Conservation (phyloP, 2,113 vertebrate species). For the Callopanchax toddi region DNA sequence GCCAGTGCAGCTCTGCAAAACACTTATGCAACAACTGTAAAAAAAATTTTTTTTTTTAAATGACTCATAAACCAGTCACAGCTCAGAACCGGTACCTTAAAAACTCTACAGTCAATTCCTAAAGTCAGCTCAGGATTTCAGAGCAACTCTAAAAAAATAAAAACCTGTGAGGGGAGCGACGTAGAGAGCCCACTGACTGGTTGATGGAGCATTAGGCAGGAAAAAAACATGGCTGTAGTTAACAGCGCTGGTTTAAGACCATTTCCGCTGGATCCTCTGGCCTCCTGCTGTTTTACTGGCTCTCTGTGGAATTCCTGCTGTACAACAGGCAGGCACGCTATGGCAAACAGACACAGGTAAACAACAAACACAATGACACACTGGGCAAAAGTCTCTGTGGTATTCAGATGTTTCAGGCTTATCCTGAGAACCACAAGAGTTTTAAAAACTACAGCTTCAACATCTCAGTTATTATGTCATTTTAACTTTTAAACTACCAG, state of each 20-base stretch:
- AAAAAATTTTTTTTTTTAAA: neutral
- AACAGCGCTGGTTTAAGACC: slow-evolving; percentile 58
- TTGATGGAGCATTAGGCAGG: slow-evolving; percentile 33
- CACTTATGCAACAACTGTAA: slow-evolving; percentile 18
- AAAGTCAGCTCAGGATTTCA: slow-evolving; percentile 16
- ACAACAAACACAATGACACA: slow-evolving; percentile 26
- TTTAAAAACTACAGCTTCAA: too few species aligned
- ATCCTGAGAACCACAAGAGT: too few species aligned
- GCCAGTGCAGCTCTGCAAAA: slow-evolving; percentile 8
- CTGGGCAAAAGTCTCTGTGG: neutral
- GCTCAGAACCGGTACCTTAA: slow-evolving; percentile 31
- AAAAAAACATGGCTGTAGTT: slow-evolving; percentile 30
- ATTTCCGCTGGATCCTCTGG: slow-evolving; percentile 62
- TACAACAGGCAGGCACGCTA: slow-evolving; percentile 66
- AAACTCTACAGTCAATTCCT: slow-evolving; percentile 14
- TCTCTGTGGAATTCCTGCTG: slow-evolving; percentile 62
- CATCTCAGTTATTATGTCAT: too few species aligned
- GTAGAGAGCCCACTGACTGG: neutral
- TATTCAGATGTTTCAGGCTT: too few species aligned
- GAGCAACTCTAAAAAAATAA: slow-evolving; percentile 31
- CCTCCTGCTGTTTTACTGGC: slow-evolving; percentile 72
- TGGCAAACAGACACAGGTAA: slow-evolving; percentile 42
- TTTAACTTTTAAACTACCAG: too few species aligned
- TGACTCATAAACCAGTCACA: slow-evolving; percentile 24
- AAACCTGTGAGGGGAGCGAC: slow-evolving; percentile 20